Conservation (phyloP, 2,888 invertebrate genomes). For the Lutraria lutraria region DNA sequence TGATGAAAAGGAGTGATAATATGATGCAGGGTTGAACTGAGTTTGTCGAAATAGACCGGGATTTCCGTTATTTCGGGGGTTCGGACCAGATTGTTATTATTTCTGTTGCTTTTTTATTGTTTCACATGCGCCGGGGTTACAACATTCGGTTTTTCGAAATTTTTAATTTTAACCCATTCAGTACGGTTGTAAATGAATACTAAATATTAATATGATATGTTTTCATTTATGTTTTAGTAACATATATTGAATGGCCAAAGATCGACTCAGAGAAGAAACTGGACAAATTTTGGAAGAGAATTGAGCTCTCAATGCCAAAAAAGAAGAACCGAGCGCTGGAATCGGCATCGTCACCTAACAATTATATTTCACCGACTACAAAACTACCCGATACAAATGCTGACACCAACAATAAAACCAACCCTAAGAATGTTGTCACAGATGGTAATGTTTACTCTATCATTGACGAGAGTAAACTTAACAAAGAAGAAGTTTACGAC, state of each 20-base stretch:
- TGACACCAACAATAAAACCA: background rate
- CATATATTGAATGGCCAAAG: constrained; percentile 76
- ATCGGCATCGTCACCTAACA: background rate
- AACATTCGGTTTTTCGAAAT: no score
- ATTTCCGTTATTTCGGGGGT: no score
- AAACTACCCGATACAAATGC: background rate
- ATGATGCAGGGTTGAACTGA: no score
- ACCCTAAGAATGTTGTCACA: background rate
- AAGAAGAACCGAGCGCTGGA: constrained; percentile 44
- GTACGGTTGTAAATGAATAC: no score
- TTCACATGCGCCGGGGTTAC: no score
- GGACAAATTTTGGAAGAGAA: constrained; percentile 75
- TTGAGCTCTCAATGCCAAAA: constrained; percentile 76
- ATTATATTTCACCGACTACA: background rate
- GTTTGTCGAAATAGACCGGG: no score
- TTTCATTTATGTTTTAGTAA: constrained; percentile 56
- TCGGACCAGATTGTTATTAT: no score
- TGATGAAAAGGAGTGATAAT: no score
- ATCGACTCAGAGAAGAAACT: constrained; percentile 62
- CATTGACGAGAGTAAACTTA: constrained; percentile 37
- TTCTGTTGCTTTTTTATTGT: no score
- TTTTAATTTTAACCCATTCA: no score
- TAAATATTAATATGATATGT: no score
- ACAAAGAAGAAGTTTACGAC: constrained; percentile 42
- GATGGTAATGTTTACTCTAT: constrained; percentile 23